Evolutionary conservation across 2,797 vertebrate species (phyloP).

Genomic region (Tangara arthus): DNA sequence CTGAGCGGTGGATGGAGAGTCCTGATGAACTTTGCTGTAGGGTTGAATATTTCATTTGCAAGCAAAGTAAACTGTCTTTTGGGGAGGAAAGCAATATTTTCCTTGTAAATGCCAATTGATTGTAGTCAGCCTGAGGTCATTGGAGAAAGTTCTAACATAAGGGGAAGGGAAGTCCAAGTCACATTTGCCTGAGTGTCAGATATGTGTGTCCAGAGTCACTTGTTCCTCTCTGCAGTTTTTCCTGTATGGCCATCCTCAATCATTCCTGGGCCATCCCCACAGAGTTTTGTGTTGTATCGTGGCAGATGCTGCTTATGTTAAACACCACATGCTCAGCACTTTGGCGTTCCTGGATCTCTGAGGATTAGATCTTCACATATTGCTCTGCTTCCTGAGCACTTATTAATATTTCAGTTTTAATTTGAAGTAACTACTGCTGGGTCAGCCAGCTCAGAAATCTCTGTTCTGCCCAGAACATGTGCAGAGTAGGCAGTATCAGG

Average conservation of each 20-base stretch:
- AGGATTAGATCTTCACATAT: constrained; percentile 34
- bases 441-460: neutral
- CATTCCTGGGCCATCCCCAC: neutral
- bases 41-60: neutral
- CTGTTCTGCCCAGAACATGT: neutral
- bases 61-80: neutral
- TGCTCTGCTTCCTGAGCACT: constrained; percentile 43
- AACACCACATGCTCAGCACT: constrained; percentile 67
- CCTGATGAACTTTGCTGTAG: neutral
- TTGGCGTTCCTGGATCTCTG: constrained; percentile 38
- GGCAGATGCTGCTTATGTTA: constrained; percentile 70
- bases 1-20: neutral
- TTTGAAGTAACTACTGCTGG: constrained; percentile 9
- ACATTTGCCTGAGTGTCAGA: neutral
- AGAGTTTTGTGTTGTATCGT: neutral
- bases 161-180: neutral
- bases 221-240: neutral
- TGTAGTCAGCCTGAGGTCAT: neutral
- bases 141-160: neutral
- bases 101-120: neutral
- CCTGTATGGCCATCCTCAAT: constrained; percentile 7
- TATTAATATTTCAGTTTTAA: constrained; percentile 61
- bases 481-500: neutral
- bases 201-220: neutral
- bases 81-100: neutral